phyloP scores from a whole-genome alignment of 2,888 invertebrate genomes.

The Eristalis pertinax region DNA sequence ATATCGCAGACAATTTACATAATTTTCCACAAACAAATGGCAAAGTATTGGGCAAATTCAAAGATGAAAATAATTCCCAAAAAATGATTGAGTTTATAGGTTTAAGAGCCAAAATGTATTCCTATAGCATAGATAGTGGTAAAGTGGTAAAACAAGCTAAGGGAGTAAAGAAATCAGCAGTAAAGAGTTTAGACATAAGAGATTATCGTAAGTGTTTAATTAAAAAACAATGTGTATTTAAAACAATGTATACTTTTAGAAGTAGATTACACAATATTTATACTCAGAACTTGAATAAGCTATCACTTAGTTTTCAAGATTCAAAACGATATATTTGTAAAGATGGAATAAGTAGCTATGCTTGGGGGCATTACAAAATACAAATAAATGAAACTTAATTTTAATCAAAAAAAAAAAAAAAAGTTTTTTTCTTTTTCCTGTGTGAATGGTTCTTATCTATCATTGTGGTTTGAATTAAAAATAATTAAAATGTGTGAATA shows the following conservation, averaged over 20 bases:
- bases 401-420: neutral
- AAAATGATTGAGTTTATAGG: constrained; percentile 46
- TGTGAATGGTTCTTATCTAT: no score
- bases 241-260: constrained; percentile 28
- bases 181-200: constrained; percentile 1
- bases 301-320: constrained; percentile 5
- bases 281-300: constrained; percentile 34
- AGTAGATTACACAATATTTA: constrained; percentile 33
- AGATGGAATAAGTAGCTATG: constrained; percentile 14
- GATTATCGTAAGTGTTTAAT: no score
- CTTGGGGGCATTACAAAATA: constrained; percentile 7
- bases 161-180: constrained; percentile 22
- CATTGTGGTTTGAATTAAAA: neutral
- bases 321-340: constrained; percentile 17
- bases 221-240: constrained; percentile 2
- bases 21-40: constrained; percentile 66
- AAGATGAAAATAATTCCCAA: constrained; percentile 32
- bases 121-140: neutral
- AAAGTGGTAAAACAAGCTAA: constrained; percentile 38
- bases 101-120: constrained; percentile 54
- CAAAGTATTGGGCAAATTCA: no score
- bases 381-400: neutral
- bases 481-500: no score
- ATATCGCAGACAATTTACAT: constrained; percentile 73
- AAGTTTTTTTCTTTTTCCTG: no score